These are phyloP conservation scores for Microctenopoma lineatum DNA, from an alignment of 2,797 vertebrate genomes.

Conservation along the genomic window DNA sequence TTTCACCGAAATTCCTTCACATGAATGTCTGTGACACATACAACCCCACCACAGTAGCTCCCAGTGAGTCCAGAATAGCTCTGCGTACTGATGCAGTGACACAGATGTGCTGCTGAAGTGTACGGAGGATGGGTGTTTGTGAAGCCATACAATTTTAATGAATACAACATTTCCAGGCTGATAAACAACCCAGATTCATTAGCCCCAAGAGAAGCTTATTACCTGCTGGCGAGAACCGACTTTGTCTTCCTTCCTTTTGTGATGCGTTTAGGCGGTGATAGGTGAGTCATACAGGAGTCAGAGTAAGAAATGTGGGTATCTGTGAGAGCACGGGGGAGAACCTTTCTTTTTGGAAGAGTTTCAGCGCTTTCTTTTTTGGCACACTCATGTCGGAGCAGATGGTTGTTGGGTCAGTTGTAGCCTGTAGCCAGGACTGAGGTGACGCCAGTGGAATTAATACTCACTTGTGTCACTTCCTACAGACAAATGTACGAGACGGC, in stretches of 20 bases:
- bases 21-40: constrained; percentile 13
- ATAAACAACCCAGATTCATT: constrained; percentile 73
- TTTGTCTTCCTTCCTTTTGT: constrained; percentile 43
- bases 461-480: constrained; percentile 23
- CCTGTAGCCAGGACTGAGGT: constrained; percentile 34
- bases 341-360: constrained; percentile 44
- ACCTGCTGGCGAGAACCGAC: constrained; percentile 32
- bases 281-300: constrained; percentile 57
- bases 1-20: constrained; percentile 3
- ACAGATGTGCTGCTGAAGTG: constrained; percentile 59
- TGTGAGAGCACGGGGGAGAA: constrained; percentile 17
- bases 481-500: neutral
- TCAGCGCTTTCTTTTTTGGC: constrained; percentile 26
- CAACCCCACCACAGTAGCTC: constrained; percentile 15
- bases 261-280: constrained; percentile 51
- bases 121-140: constrained; percentile 39
- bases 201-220: constrained; percentile 54
- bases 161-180: constrained; percentile 63
- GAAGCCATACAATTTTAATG: constrained; percentile 74
- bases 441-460: constrained; percentile 21
- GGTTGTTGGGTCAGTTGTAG: constrained; percentile 27
- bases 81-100: constrained; percentile 29
- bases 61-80: constrained; percentile 38
- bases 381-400: constrained; percentile 26
- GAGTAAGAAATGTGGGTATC: neutral